Evolutionary conservation across 2,113 vertebrate genomes (phyloP), one percentile per base, ranked within the genome.

Genomic region (Sus scrofa): DNA sequence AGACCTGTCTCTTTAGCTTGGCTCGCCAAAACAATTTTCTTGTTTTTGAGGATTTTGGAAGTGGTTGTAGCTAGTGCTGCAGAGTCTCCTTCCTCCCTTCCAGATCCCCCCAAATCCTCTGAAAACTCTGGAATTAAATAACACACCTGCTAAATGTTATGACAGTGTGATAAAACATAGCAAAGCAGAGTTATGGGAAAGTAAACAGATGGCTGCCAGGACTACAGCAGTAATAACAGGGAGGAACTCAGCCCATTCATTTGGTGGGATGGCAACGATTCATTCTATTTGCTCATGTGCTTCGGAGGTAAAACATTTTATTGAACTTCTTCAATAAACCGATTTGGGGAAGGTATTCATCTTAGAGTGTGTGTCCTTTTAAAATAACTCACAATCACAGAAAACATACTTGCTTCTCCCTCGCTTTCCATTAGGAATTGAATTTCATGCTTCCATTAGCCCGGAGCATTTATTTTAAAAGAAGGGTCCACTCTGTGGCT

Each of bases 161-260:
- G 77, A 71, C 58, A 7, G 15, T 54, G 37, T 68, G 74, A 58
- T 8, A 27, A 95, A 92, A 15, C 52, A 68, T 10, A 62, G 87
- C 71, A 86, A 83, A 88, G 10, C 16, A 60, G 56, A 1, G 27
- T 26, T 84, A 10, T 60, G 37, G 32, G 91, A 63, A 94, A 78
- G 77, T 86, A 81, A 94, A 81, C 32, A 54, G 86, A 20, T 75
- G 20, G 73, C 62, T 89, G 85, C 32, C 62, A 90, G 89, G 89
- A 82, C 60, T 54, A 15, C 79, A 85, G 3, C 62, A 44, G 5
- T 44, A 4, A 37, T 13, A 39, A 77, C 97, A 70, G 70, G 70
- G 56, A 77, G 77, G 83, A 73, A 14, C 26, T 67, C 22, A 54
- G 70, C 3, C n/a, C 56, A 63, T 84, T 62, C n/a, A 79, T 89